These are phyloP conservation scores for Mycetomoellerius zeteki DNA, from an alignment of 1,140 invertebrate genomes.

Conservation along the genomic window DNA sequence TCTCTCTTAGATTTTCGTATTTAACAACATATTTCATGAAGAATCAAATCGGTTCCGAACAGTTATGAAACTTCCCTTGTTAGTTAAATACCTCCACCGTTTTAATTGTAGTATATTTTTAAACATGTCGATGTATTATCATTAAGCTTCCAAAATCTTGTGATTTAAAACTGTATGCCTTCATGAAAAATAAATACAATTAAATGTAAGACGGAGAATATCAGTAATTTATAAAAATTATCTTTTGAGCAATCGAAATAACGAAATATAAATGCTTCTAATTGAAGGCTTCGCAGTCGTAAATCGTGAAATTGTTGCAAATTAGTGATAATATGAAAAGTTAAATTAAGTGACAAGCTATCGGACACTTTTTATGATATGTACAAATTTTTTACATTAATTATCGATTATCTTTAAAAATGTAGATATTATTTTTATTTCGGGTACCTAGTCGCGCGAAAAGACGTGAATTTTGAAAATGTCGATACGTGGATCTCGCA, in stretches of 20 bases:
- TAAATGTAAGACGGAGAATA: neutral
- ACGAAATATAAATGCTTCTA: neutral
- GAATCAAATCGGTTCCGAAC: too few relatives aligned
- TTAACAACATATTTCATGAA: too few relatives aligned
- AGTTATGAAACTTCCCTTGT: too few relatives aligned
- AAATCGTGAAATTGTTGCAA: neutral
- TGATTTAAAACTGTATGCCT: neutral
- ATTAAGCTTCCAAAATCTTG: conserved; percentile 4
- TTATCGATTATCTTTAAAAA: neutral
- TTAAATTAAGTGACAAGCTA: neutral
- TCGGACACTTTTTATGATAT: neutral
- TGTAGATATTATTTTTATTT: conserved; percentile 10
- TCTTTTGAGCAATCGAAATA: neutral
- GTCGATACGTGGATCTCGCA: neutral
- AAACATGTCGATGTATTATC: neutral
- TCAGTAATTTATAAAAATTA: conserved; percentile 23
- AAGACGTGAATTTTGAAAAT: neutral
- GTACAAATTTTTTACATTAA: neutral
- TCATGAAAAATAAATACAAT: neutral
- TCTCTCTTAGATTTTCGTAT: too few relatives aligned
- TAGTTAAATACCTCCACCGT: neutral
- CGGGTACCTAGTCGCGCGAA: neutral
- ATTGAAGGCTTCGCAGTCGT: neutral
- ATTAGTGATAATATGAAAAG: neutral
- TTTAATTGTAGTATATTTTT: conserved; percentile 14